Percentiles rank a stretch among this genome's conserved stretches.
phyloP scores from a whole-genome alignment of 2,113 vertebrate species.

The Lasiurus cinereus region DNA sequence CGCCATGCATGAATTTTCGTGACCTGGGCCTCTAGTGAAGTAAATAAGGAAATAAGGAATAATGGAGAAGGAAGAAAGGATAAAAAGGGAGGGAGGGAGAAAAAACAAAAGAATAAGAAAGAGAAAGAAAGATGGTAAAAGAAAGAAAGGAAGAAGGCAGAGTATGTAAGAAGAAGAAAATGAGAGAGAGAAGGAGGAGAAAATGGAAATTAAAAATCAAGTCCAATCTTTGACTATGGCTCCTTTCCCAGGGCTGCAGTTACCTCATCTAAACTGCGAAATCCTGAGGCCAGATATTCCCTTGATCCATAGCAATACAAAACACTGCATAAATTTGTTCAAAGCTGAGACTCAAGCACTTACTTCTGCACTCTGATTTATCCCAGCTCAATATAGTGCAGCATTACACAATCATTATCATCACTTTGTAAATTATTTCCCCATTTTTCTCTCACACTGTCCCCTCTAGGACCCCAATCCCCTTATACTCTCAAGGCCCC shows the following conservation, averaged over 20 bases:
- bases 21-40: no score
- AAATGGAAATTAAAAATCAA: background rate
- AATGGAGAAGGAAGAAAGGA: background rate
- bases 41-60: background rate
- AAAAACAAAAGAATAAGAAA: background rate
- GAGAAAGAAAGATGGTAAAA: background rate
- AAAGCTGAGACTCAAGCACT: background rate
- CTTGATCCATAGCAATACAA: background rate
- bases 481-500: background rate
- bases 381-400: background rate
- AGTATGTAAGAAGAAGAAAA: background rate
- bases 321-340: background rate
- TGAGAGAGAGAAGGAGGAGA: background rate
- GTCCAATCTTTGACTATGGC: background rate
- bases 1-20: no score
- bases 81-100: background rate
- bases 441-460: background rate
- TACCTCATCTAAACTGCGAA: background rate
- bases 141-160: accelerated
- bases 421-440: background rate
- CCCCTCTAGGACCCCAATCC: background rate
- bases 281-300: background rate
- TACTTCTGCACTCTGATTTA: background rate
- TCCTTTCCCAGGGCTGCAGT: background rate
- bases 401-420: background rate